Evolutionary conservation across 2,888 invertebrate species (phyloP).

Genomic region (Torymus auratus): DNA sequence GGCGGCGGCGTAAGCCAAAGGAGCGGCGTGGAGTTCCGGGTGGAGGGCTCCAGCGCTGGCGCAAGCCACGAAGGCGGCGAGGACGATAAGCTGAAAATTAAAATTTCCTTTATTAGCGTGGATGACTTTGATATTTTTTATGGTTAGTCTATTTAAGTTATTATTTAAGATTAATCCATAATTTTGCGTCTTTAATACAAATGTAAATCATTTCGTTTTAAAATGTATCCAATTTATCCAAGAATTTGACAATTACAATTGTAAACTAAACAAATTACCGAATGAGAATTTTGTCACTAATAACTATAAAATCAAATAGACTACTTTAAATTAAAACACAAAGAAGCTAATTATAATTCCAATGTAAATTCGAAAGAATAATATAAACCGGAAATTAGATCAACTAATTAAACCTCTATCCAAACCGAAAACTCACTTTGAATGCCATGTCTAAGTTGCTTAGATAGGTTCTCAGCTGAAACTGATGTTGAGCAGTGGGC

Average conservation of each 20-base stretch:
- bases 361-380: background rate
- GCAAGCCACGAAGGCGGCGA: conserved; percentile 12
- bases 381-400: background rate
- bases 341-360: background rate
- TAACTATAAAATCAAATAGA: background rate
- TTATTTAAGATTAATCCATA: background rate
- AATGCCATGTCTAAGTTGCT: conserved; percentile 61
- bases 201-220: no score
- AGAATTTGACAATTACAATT: no score
- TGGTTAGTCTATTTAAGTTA: background rate
- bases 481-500: conserved; percentile 60
- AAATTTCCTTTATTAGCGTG: background rate
- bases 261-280: no score
- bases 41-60: conserved; percentile 20
- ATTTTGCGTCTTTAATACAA: background rate
- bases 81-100: conserved; percentile 65
- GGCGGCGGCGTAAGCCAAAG: conserved; percentile 32
- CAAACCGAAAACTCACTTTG: conserved; percentile 57
- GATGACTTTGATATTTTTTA: background rate
- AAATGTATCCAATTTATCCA: no score
- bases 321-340: background rate
- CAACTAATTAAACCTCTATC: background rate
- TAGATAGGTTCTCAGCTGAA: conserved; percentile 61
- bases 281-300: no score
- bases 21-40: conserved; percentile 11